phyloP scores from a whole-genome alignment of 2,797 vertebrate genomes.

The Enoplosus armatus region DNA sequence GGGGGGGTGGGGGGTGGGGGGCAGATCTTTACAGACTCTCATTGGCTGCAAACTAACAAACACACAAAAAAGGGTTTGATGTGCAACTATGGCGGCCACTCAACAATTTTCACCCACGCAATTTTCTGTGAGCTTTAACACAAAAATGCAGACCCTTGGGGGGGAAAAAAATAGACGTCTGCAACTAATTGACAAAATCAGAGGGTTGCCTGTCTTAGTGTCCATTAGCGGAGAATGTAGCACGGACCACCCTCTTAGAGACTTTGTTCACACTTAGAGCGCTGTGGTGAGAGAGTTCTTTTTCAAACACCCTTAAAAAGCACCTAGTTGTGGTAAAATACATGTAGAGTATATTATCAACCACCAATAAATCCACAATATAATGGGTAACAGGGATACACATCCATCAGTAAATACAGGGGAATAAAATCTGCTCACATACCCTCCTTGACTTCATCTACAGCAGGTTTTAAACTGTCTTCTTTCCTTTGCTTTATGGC shows the following conservation, averaged over 20 bases:
- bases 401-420: constrained; percentile 8
- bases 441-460: constrained; percentile 88
- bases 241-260: constrained; percentile 64
- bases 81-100: constrained; percentile 55
- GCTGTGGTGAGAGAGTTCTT: constrained; percentile 3
- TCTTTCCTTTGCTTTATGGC: constrained; percentile 94
- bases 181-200: constrained; percentile 78
- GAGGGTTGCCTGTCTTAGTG: constrained; percentile 66
- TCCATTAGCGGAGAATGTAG: constrained; percentile 74
- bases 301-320: constrained; percentile 32
- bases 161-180: constrained; percentile 44
- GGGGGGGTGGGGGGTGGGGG: no score
- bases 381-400: constrained; percentile 24
- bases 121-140: constrained; percentile 64
- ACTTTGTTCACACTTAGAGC: constrained; percentile 40
- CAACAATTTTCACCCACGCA: constrained; percentile 62
- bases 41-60: constrained; percentile 63
- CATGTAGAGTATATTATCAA: constrained; percentile 24
- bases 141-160: constrained; percentile 70
- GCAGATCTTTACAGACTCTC: constrained; percentile 48
- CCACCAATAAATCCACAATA: constrained; percentile 21
- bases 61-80: constrained; percentile 45
- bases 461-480: constrained; percentile 81
- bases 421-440: constrained; percentile 53
- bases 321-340: constrained; percentile 14